Evolutionary conservation across 2,888 invertebrate species (phyloP), one percentile per base, ranked within the genome.

Genomic region (Phania funesta): DNA sequence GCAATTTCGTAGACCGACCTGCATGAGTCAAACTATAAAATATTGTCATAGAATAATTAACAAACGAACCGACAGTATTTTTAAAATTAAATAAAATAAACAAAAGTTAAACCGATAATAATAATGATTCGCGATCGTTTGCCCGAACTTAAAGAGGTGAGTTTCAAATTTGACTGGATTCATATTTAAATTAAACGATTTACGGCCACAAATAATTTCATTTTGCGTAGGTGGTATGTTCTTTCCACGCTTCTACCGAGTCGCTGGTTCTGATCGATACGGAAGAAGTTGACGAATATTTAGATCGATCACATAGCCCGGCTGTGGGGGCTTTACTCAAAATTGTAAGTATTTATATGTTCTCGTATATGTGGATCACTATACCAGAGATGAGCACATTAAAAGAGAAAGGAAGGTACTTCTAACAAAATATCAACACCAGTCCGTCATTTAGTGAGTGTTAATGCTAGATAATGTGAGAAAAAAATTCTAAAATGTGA

Each of bases 101-200:
- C 16, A 32, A 22, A 48, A 71, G 16, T 11, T 7, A 64, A 22
- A n/a, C n/a, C n/a, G 54, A 9, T 3, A 62, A 46, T 22, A 32
- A 64, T 9, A 52, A 82, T 82, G 82, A 82, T 70, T 11, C 70
- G 62, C n/a, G 82, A 82, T 75, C 82, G 82, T 54, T 78, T 82
- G 54, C 78, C 74, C 24, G 76, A 82, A 70, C 74, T 82, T 29
- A 78, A 78, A 67, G 56, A 82, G 68, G 82, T 82, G n/a, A 41
- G 74, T 67, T 58, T 13, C 44, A 29, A 41, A 32, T 20, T n/a
- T 38, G 11, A 58, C 20, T 46, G 32, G 0, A 18, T 7, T n/a
- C 20, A 3, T 46, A 6, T 26, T 26, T 16, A 70, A 16, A 46
- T 44, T 24, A 13, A 13, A 29, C 11, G 6, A 32, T n/a, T 16